Conservation (phyloP, 1,140 invertebrate species). For the Drosophila saltans region DNA sequence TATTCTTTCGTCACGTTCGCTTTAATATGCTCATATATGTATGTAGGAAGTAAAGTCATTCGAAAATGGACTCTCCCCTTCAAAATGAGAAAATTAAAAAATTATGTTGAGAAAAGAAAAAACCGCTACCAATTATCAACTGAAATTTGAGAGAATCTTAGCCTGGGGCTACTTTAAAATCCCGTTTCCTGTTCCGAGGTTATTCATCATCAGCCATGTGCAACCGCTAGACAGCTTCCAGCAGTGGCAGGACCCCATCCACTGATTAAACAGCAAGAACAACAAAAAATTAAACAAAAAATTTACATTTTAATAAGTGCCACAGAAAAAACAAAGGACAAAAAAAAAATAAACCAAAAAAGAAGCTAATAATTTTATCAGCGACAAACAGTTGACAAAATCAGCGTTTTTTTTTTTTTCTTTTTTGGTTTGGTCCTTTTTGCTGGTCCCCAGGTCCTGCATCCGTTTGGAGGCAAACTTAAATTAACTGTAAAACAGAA, state of each 20-base stretch:
- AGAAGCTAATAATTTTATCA: constrained; percentile 82
- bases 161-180: constrained; percentile 39
- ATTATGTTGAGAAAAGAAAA: too few species aligned
- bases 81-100: constrained; percentile 3
- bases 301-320: constrained; percentile 78
- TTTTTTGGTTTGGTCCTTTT: too few species aligned
- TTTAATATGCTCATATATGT: constrained; percentile 32
- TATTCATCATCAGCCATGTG: constrained; percentile 76
- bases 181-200: constrained; percentile 47
- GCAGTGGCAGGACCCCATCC: constrained; percentile 17
- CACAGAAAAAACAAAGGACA: constrained; percentile 27
- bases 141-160: constrained; percentile 45
- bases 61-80: constrained; percentile 13
- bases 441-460: constrained; percentile 36
- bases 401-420: constrained; percentile 67
- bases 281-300: constrained; percentile 78
- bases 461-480: constrained; percentile 72
- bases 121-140: constrained; percentile 13
- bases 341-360: constrained; percentile 37
- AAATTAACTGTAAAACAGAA: constrained; percentile 82
- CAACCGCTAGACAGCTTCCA: constrained; percentile 51
- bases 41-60: constrained; percentile 39
- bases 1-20: constrained; percentile 51
- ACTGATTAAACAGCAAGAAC: constrained; percentile 68
- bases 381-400: constrained; percentile 81